Base-by-base conservation (phyloP, 1,140 invertebrate genomes). In the Plutomurus gul region DNA sequence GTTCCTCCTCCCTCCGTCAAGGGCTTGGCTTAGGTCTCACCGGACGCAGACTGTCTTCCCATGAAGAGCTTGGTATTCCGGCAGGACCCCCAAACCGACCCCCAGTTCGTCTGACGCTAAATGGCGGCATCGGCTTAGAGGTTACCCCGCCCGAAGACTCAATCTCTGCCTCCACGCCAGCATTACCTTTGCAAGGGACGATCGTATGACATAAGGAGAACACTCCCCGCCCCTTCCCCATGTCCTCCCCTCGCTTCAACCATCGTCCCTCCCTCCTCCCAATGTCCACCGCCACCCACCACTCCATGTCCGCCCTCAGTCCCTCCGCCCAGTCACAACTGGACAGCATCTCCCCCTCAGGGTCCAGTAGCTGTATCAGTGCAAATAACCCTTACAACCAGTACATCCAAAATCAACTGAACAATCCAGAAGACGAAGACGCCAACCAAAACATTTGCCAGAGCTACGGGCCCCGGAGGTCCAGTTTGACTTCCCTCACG, bases 51-150 rank as follows among this genome's bases (percentile, higher is more conserved):
- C 60, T 56, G 11, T 82, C 81, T 4, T 82, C 81, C 10, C 78
- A 82, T 51, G 81, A 83, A 76, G 81, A 82, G 65, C 27, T 82
- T 4, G 77, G 81, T 11, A 76, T 82, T 39, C 81, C 78, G 89
- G 89, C 80, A 89, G 93, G 82, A 90, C 51, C 77, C 33, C 76
- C 76, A 11, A 70, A 73, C 16, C 47, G 75, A n/a, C 84, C 84
- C 46, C 84, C 85, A 40, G 85, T 81, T 11, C 94, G 95, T 86
- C 93, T 95, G 51, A 93, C 93, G 1, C 87, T 95, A 60, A 95
- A 95, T 84, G 93, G 92, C 30, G 94, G 93, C 84, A 95, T 95
- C 74, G 94, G 93, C n/a, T 88, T 95, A 74, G 93, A 95, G 87
- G 93, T 95, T 81, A 92, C 92, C 18, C 93, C 93, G 0, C 93